Evolutionary conservation across 53 echinoderm and acorn worm species (phyloP).

Genomic region (Arbacia lixula): DNA sequence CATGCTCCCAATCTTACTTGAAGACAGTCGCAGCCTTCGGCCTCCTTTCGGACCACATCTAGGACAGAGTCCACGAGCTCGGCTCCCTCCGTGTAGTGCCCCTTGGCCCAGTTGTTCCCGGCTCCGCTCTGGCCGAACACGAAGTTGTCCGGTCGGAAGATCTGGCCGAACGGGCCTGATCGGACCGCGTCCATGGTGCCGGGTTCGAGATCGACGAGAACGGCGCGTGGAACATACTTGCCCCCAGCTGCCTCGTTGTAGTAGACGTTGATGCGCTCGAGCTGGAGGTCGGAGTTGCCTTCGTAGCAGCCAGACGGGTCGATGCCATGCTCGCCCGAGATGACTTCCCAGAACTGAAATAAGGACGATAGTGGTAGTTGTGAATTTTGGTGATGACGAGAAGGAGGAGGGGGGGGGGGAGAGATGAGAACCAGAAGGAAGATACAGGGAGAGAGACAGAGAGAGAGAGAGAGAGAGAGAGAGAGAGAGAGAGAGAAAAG

Average conservation of each 20-base stretch:
- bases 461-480: neutral
- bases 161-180: constrained; percentile 83
- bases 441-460: neutral
- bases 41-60: constrained; percentile 93
- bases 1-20: constrained; percentile 67
- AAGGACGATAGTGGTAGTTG: no score
- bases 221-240: constrained; percentile 87
- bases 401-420: neutral
- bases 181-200: constrained; percentile 98
- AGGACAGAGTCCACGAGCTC: constrained; percentile 92
- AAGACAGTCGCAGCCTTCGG: constrained; percentile 88
- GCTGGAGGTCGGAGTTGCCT: constrained; percentile 87
- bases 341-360: constrained; percentile 84
- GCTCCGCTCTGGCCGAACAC: constrained; percentile 97
- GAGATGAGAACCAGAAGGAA: neutral
- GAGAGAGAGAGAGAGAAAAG: no score
- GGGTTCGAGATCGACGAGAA: constrained; percentile 91
- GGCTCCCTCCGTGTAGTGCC: constrained; percentile 97
- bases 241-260: constrained; percentile 95
- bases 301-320: constrained; percentile 85
- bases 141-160: constrained; percentile 95
- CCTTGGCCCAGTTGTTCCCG: constrained; percentile 99
- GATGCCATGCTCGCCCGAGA: constrained; percentile 89
- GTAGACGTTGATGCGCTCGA: constrained; percentile 96
- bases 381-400: neutral